phyloP scores from a whole-genome alignment of 2,797 vertebrate genomes.

The Gambusia yucatana region DNA sequence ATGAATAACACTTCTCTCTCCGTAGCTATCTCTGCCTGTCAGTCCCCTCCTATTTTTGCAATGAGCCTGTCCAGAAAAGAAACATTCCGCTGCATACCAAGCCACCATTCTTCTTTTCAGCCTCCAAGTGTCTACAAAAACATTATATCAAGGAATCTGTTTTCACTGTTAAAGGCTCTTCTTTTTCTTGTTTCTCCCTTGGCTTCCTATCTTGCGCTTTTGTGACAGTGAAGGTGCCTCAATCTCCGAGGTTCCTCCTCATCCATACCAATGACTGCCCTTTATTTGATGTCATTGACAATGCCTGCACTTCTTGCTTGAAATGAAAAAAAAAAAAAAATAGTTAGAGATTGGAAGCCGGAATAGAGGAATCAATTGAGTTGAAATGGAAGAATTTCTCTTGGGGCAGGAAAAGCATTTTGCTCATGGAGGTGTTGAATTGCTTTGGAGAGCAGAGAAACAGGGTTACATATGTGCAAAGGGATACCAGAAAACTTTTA shows the following conservation, averaged over 20 bases:
- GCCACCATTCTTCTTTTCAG: constrained; percentile 38
- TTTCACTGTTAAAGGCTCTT: constrained; percentile 46
- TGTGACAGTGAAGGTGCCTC: constrained; percentile 67
- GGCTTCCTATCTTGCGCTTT: constrained; percentile 59
- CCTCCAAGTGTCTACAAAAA: constrained; percentile 48
- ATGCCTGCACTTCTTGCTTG: constrained; percentile 66
- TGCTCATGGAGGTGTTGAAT: constrained; percentile 72
- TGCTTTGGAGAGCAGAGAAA: constrained; percentile 55
- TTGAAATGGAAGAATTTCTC: constrained; percentile 79
- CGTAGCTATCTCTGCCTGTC: constrained; percentile 48
- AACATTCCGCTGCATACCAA: constrained; percentile 52
- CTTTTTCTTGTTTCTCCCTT: constrained; percentile 45
- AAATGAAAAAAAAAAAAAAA: constrained; percentile 46
- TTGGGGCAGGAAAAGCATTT: constrained; percentile 76
- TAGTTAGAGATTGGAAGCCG: constrained; percentile 60
- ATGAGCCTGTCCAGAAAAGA: constrained; percentile 27
- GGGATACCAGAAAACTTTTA: constrained; percentile 68
- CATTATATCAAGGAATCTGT: constrained; percentile 54
- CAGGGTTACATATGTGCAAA: constrained; percentile 54
- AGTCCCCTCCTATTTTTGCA: constrained; percentile 36
- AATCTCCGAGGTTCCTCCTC: constrained; percentile 62
- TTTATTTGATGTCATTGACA: constrained; percentile 82
- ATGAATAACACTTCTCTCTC: constrained; percentile 20
- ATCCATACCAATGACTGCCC: constrained; percentile 78
- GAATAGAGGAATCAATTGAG: constrained; percentile 79